phyloP scores from a whole-genome alignment of 1,140 invertebrate species.

The Sitodiplosis mosellana region DNA sequence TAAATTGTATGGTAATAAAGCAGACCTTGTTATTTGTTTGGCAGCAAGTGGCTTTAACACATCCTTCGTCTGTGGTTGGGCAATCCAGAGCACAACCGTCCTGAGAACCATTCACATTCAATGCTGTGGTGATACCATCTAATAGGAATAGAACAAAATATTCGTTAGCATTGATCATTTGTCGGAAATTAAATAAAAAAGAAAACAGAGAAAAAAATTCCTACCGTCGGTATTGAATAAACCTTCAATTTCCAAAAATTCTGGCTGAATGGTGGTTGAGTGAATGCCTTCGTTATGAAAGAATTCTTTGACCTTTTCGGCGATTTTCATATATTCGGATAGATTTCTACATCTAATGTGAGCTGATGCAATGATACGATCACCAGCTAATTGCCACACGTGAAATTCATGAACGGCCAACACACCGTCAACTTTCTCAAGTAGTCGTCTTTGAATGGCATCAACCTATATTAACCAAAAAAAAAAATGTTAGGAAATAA shows the following conservation, averaged over 20 bases:
- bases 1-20: not conserved
- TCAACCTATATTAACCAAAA: conserved; percentile 37
- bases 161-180: too few relatives aligned
- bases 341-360: conserved; percentile 80
- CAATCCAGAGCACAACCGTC: conserved; percentile 70
- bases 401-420: conserved; percentile 87
- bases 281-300: conserved; percentile 71
- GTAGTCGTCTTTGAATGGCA: conserved; percentile 64
- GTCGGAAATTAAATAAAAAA: not conserved
- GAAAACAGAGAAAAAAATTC: not conserved
- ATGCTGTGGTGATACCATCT: conserved; percentile 15
- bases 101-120: conserved; percentile 22
- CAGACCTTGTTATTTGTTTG: conserved; percentile 25
- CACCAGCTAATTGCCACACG: conserved; percentile 83
- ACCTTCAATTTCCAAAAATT: conserved; percentile 59
- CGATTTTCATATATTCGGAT: conserved; percentile 80
- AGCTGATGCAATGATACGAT: conserved; percentile 82
- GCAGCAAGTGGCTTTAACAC: conserved; percentile 70
- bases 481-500: not conserved
- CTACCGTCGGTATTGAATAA: conserved; percentile 21
- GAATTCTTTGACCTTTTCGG: conserved; percentile 87
- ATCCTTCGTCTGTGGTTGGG: conserved; percentile 64
- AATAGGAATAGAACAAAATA: not conserved
- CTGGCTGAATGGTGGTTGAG: conserved; percentile 85
- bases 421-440: conserved; percentile 75